Evolutionary conservation across 2,113 vertebrate genomes (phyloP), one percentile per base, ranked within the genome.

Genomic region (Melanotaenia duboulayi): DNA sequence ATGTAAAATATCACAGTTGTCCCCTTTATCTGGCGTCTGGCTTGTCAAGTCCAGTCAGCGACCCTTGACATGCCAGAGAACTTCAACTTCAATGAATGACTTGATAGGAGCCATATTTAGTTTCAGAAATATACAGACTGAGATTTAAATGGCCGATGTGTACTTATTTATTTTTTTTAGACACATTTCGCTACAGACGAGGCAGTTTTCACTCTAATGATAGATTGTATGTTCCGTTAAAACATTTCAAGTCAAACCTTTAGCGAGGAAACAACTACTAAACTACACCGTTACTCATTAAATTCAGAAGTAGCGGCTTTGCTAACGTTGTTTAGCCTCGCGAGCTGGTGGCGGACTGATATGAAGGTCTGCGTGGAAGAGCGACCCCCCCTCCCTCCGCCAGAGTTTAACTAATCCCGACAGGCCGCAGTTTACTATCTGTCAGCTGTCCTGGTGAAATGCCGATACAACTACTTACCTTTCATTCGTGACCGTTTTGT

Each of bases 391-490:
- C 16, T 19, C 7, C 44, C 44, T 48, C 44, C 17, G 44, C 44
- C 7, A n/a, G 7, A 16, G 1, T 60, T 46, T 2, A 20, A 14
- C 19, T 4, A 32, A 49, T 0, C 52, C 35, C 11, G 57, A 22
- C 24, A 20, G 0, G 32, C 63, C 1, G 28, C 32, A 9, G 7
- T 0, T 12, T 0, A 7, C 12, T 35, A 35, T 0, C 25, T 42
- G 6, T 3, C 16, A 12, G 52, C 23, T 0, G 2, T 28, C 1
- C 17, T 6, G 22, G 19, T n/a, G 51, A 62, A 64, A 73, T 17
- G 69, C 17, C 0, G 0, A n/a, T 7, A 8, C 40, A 68, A 37
- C 63, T 0, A 28, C 40, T 78, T 88, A 88, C 89, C 86, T 83
- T 78, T 39, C 65, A 25, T 40, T 16, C 60, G 76, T 23, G 73